These are phyloP conservation scores for Trichogramma pretiosum DNA, from an alignment of 1,140 invertebrate species.

Conservation along the genomic window DNA sequence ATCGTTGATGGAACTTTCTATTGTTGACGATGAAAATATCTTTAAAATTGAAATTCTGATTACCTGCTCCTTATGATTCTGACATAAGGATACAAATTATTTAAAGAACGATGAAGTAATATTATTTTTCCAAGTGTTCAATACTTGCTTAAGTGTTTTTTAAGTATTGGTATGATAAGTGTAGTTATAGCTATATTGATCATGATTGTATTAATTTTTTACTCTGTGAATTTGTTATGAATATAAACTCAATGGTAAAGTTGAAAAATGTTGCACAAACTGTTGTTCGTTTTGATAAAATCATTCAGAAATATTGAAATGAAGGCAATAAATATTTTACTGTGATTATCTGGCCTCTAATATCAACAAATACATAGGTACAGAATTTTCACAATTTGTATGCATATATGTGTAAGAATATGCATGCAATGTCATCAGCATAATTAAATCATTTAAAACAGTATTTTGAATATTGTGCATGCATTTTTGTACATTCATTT, in stretches of 20 bases:
- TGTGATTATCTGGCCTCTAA: slow-evolving; percentile 15
- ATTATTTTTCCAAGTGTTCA: slow-evolving; percentile 11
- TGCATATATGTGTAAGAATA: too few relatives aligned
- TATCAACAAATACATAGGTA: slow-evolving; percentile 4
- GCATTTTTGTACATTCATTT: background rate
- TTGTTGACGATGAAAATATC: background rate
- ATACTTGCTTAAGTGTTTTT: slow-evolving; percentile 9
- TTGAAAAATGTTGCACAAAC: background rate
- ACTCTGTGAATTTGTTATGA: background rate
- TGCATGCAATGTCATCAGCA: slow-evolving; percentile 7
- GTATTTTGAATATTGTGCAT: background rate
- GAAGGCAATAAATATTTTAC: slow-evolving; percentile 18
- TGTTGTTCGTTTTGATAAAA: slow-evolving; percentile 1
- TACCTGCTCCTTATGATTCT: background rate
- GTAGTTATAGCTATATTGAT: too few relatives aligned
- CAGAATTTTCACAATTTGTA: too few relatives aligned
- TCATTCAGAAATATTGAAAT: background rate
- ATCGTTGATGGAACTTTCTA: background rate
- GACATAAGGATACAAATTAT: slow-evolving; percentile 10
- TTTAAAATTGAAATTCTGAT: background rate
- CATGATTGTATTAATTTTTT: slow-evolving; percentile 13
- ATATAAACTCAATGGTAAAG: slow-evolving; percentile 6
- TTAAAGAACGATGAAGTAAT: background rate
- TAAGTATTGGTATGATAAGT: slow-evolving; percentile 15
- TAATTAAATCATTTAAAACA: slow-evolving; percentile 5